These are phyloP conservation scores for Drosophila incognita DNA, from an alignment of 2,888 invertebrate genomes.

Conservation along the genomic window DNA sequence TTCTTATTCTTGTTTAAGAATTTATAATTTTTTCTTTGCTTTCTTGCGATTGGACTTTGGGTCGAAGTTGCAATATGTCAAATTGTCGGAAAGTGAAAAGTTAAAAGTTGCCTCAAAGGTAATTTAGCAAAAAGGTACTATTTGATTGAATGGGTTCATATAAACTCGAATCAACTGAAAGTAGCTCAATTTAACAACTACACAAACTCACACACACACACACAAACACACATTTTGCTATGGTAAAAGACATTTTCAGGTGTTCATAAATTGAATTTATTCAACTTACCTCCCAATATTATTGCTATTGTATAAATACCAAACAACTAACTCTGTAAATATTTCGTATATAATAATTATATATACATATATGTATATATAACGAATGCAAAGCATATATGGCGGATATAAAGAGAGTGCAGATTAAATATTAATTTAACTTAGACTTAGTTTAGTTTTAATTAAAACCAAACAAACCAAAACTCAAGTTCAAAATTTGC, in stretches of 20 bases:
- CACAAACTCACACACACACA: constrained; percentile 12
- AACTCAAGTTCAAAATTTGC: constrained; percentile 63
- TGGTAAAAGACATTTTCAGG: constrained; percentile 74
- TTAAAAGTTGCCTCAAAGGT: constrained; percentile 57
- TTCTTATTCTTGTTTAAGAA: constrained; percentile 10
- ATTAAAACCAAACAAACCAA: constrained; percentile 1
- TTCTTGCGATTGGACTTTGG: constrained; percentile 22
- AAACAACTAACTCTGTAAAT: constrained; percentile 46
- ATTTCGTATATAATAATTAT: constrained; percentile 31
- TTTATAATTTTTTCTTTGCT: constrained; percentile 19
- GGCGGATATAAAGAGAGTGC: constrained; percentile 35
- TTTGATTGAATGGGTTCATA: constrained; percentile 42
- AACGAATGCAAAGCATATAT: constrained; percentile 67
- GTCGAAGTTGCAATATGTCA: constrained; percentile 57
- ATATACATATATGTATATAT: neutral
- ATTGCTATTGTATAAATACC: constrained; percentile 37
- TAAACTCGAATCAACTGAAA: constrained; percentile 31
- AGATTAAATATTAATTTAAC: constrained; percentile 37
- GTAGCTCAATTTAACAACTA: constrained; percentile 67
- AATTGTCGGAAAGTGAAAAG: constrained; percentile 59
- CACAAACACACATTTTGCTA: constrained; percentile 24
- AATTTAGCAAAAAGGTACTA: constrained; percentile 22
- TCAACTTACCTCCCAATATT: constrained; percentile 41
- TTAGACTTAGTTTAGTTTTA: constrained; percentile 53
- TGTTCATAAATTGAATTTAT: constrained; percentile 67